Base-by-base conservation (phyloP, 2,113 vertebrate genomes). In the Dromiciops gliroides region DNA sequence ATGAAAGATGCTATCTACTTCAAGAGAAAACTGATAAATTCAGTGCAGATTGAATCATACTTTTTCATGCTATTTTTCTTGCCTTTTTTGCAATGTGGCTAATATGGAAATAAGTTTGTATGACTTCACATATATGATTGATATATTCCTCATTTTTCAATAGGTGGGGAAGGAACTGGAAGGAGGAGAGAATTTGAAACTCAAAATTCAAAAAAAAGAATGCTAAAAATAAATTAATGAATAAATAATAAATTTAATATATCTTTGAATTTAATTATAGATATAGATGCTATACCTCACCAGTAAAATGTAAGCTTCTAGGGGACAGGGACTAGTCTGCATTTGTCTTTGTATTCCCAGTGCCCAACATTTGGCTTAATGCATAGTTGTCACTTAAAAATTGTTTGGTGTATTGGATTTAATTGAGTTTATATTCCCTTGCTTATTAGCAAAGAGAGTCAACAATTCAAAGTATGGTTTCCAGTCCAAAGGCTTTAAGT, bases 361-460 rank as follows among this genome's bases (percentile, higher is more conserved):
- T 22, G 19, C 16, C n/a, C 16, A 75, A 6, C 1, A 44, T 75
- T 75, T 75, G 67, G 28, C 28, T 60, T 60, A 60, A 10, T 16
- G 44, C 19, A 75, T 75, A 75, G 37, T n/a, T 75, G 67, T 44
- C 67, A 44, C 5, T 44, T n/a, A 37, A 23, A 44, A 75, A 75
- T 75, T n/a, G n/a, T n/a, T n/a, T 44, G n/a, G 67, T 44, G 67
- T 75, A 75, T 75, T 44, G 16, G 16, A 75, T 75, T 75, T 16
- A 75, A 75, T 44, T 75, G 67, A 75, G 92, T 94, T 95, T 75
- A 95, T 9, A 51, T n/a, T 95, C 88, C 91, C 93, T 94, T 90
- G 37, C 97, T 95, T 95, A 95, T 95, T 92, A 95, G 90, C 94
- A 96, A 95, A 96, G 52, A 91, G 92, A 95, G 44, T 93, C 91